phyloP scores from a whole-genome alignment of 1,140 invertebrate genomes.

The Rhynchophorus ferrugineus region DNA sequence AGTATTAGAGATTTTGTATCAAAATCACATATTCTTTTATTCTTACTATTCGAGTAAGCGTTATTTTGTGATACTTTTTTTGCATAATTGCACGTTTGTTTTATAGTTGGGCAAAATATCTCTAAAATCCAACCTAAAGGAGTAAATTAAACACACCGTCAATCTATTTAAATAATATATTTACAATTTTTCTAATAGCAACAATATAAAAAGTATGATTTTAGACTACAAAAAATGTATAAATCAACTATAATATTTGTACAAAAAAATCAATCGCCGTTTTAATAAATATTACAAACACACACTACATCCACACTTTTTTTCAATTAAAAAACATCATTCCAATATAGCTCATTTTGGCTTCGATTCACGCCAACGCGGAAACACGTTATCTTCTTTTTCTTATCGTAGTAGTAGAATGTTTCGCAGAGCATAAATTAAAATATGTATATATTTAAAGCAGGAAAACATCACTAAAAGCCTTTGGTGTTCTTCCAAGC shows the following conservation, averaged over 20 bases:
- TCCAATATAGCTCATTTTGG: not conserved
- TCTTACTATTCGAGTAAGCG: too few species aligned
- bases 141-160: not conserved
- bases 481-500: not conserved
- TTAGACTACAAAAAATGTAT: conserved; percentile 5
- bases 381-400: too few species aligned
- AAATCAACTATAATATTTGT: conserved; percentile 7
- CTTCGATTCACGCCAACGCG: too few species aligned
- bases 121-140: too few species aligned
- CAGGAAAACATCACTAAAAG: not conserved
- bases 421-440: too few species aligned
- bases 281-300: conserved; percentile 8
- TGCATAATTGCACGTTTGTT: too few species aligned
- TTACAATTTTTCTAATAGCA: conserved; percentile 4
- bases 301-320: not conserved
- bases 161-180: conserved; percentile 7
- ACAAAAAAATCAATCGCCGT: conserved; percentile 5
- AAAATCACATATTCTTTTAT: too few species aligned
- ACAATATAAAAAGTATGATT: conserved; percentile 8
- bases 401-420: not conserved
- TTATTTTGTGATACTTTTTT: too few species aligned
- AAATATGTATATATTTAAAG: too few species aligned
- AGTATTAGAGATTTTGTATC: too few species aligned
- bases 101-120: too few species aligned
- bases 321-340: not conserved